Base-by-base conservation (phyloP, 2,888 invertebrate species). In the Microctonus aethiopoides region DNA sequence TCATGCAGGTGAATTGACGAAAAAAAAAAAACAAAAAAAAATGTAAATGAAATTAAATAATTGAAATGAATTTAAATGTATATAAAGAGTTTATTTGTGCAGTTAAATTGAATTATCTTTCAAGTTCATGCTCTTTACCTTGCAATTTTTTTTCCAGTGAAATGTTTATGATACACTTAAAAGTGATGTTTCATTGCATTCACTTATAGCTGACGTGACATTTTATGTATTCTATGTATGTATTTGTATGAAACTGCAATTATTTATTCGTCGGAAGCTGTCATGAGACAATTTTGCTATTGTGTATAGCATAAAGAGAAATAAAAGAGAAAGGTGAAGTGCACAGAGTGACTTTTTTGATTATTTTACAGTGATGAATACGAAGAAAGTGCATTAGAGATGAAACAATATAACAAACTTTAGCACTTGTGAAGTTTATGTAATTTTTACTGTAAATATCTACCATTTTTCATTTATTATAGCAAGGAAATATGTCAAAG, bases 271-370 rank as follows among this genome's bases (percentile, higher is more conserved):
- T 80, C 77, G 78, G 78, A 79, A 78, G 73, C 75, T 73, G 76
- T 77, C 77, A 75, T 11, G 75, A 73, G 74, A 73, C 75, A 73
- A 70, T 71, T 67, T 69, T 39, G 13, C 57, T 10, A 54, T 63
- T 62, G 65, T 65, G n/a, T 68, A 63, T 59, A 22, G 39, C 10
- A 9, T 26, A 10, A 61, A 51, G 20, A 56, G 64, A 69, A 61
- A 67, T 67, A 76, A 84, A 84, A 83, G 83, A 84, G 84, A 84
- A 84, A 84, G 84, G 83, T 80, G 79, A 82, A 82, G 80, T 79
- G 80, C 82, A 78, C 76, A 78, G 79, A 77, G 75, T 59, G 59
- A 66, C 72, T 77, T 76, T 76, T 72, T 72, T 76, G n/a, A n/a
- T n/a, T n/a, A 74, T 72, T 74, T 52, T n/a, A 60, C 36, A 13